A percentile compares a stretch with the other conserved stretches of the same genome.
These are phyloP conservation scores for Lasioglossum pauxillum DNA, from an alignment of 2,888 invertebrate species.

Conservation along the genomic window DNA sequence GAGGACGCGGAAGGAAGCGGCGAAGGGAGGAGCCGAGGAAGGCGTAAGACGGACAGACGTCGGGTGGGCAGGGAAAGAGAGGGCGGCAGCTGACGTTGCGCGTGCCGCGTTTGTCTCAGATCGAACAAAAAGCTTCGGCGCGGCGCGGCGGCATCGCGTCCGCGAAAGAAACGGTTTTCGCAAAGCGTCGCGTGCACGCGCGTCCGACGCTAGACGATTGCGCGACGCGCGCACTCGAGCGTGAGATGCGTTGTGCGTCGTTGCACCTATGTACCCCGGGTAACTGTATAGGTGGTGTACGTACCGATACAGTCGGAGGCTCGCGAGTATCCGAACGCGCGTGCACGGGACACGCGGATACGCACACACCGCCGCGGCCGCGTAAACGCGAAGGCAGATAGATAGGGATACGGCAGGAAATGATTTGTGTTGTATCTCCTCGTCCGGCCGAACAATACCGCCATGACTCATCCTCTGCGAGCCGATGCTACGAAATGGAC, in stretches of 20 bases:
- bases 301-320: slow-evolving; percentile 43
- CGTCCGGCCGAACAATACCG: slow-evolving; percentile 79
- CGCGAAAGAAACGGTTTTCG: slow-evolving; percentile 53
- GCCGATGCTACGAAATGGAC: slow-evolving; percentile 74
- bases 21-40: not conserved
- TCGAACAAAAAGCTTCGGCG: slow-evolving; percentile 39
- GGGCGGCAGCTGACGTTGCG: not conserved
- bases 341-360: slow-evolving; percentile 44
- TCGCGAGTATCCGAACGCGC: slow-evolving; percentile 51
- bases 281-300: not conserved
- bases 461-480: slow-evolving; percentile 78
- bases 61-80: not conserved
- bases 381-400: slow-evolving; percentile 70
- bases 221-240: slow-evolving; percentile 73
- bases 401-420: slow-evolving; percentile 80
- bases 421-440: slow-evolving; percentile 81
- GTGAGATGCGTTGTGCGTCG: slow-evolving; percentile 77
- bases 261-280: slow-evolving; percentile 58
- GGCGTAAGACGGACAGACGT: not conserved
- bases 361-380: slow-evolving; percentile 53
- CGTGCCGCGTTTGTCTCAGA: slow-evolving; percentile 42
- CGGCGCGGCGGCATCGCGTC: slow-evolving; percentile 31
- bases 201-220: slow-evolving; percentile 56
- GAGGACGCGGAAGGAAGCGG: not conserved
- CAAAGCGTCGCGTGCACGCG: slow-evolving; percentile 68